These are phyloP conservation scores for Rhinoderma darwinii DNA, from an alignment of 2,113 vertebrate genomes.

Conservation along the genomic window DNA sequence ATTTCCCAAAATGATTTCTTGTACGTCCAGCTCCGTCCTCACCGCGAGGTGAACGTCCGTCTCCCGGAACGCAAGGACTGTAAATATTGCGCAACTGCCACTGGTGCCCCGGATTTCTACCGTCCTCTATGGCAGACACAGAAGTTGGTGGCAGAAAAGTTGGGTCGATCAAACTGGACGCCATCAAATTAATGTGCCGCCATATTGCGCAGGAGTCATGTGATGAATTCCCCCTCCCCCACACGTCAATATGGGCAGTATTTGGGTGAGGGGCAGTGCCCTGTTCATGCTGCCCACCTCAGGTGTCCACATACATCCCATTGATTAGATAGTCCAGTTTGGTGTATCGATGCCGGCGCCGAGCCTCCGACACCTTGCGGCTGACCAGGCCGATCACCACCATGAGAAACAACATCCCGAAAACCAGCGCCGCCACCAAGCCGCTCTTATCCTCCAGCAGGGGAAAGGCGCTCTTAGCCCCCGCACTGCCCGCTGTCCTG, in stretches of 20 bases:
- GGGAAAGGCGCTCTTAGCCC: fast-evolving
- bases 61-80: no score
- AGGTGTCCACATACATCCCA: conserved; percentile 76
- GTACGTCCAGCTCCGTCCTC: no score
- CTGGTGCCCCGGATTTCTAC: no score
- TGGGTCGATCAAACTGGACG: no score
- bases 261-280: not conserved
- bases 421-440: conserved; percentile 71
- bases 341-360: conserved; percentile 71
- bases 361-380: conserved; percentile 67
- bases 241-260: not conserved
- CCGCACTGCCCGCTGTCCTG: not conserved
- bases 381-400: conserved; percentile 67
- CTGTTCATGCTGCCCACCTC: conserved; percentile 40
- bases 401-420: conserved; percentile 72
- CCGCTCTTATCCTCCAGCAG: conserved; percentile 67
- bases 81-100: no score
- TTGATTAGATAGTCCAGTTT: conserved; percentile 79
- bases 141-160: no score
- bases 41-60: no score
- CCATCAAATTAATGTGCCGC: no score
- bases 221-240: no score
- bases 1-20: no score
- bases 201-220: no score
- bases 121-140: no score